Evolutionary conservation across 2,888 invertebrate species (phyloP), one percentile per base, ranked within the genome.

Genomic region (Smittia sp.): DNA sequence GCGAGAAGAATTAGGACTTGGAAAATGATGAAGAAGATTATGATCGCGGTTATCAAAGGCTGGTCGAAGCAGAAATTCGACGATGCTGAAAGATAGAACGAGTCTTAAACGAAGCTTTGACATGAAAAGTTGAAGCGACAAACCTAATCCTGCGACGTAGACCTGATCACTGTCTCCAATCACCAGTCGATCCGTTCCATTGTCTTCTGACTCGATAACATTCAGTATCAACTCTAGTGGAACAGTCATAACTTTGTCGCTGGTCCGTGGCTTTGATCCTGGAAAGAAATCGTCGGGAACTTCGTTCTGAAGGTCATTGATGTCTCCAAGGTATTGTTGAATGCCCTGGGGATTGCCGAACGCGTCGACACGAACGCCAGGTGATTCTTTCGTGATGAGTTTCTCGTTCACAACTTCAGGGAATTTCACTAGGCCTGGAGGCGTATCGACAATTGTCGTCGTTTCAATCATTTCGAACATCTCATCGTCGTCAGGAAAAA

Each of bases 21-120:
- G 18, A 88, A 81, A 67, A 87, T 82, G 0, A 81, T 73, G 87
- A 88, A 88, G 73, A 87, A 85, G 69, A 89, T 84, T 52, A 87
- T 83, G 2, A 89, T 80, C 22, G 89, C 88, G 75, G 91, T 86
- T 27, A 90, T 83, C 68, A 92, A 80, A 54, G 87, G 83, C 77
- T 88, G 87, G 77, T 89, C 88, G 24, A 89, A 83, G 79, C 89
- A 89, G 75, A 87, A 85, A 77, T 85, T 77, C 0, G 82, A 76
- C 20, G 63, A 46, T 41, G 15, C n/a, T 15, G 72, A 6, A 75
- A 75, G 46, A 39, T 4, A 11, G 62, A 68, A 13, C 11, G 75
- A 74, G 75, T 22, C n/a, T 46, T 13, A 46, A 46, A 6, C 11
- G 2, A 15, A 7, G 78, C 2, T 25, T 41, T 54, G 1, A 41